phyloP scores from a whole-genome alignment of 2,113 vertebrate genomes.

The Struthidea cinerea region DNA sequence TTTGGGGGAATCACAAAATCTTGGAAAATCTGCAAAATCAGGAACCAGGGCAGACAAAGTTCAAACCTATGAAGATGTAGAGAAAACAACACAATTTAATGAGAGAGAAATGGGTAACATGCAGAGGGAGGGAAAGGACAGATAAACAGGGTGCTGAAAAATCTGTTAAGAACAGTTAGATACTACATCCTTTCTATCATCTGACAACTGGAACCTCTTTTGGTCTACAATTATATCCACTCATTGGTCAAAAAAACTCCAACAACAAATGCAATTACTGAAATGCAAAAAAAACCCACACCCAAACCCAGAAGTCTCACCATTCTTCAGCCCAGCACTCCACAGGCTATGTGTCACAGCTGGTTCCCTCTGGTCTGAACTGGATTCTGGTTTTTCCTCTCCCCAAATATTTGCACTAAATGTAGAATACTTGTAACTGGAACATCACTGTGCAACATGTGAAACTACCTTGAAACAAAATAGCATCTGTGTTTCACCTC shows the following conservation, averaged over 20 bases:
- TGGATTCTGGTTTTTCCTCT: not conserved
- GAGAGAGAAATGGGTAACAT: not conserved
- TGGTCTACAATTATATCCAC: not conserved
- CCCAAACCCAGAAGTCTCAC: not conserved
- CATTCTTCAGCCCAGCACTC: not conserved
- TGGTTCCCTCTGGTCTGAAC: not conserved
- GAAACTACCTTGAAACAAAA: not conserved
- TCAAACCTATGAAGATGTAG: not conserved
- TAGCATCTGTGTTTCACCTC: not conserved
- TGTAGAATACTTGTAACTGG: not conserved
- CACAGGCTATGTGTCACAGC: accelerated
- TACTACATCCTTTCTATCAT: not conserved
- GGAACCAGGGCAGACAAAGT: not conserved
- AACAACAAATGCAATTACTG: not conserved
- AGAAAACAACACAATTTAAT: not conserved
- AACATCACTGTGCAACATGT: not conserved
- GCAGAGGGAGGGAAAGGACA: not conserved
- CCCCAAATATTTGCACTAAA: not conserved
- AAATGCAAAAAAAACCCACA: not conserved
- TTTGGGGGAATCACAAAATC: not conserved
- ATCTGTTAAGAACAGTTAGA: not conserved
- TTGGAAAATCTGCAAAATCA: not conserved
- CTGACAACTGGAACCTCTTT: not conserved
- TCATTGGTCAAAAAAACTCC: not conserved
- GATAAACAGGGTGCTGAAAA: not conserved